Conservation (phyloP, 2,888 invertebrate species). For the Hydriomena furcata region DNA sequence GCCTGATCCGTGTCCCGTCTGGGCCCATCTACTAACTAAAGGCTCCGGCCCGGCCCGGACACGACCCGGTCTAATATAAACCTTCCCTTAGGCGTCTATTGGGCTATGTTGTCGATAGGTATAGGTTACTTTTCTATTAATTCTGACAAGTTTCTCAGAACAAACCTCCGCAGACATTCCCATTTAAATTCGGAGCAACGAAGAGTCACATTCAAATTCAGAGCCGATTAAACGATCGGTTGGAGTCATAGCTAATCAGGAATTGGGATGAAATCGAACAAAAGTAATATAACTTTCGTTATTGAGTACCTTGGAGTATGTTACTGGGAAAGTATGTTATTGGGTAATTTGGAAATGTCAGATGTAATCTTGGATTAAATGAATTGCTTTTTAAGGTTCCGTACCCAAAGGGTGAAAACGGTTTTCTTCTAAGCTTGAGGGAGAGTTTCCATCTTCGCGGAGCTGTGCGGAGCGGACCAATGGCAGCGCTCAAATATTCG, state of each 20-base stretch:
- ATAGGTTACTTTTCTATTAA: neutral
- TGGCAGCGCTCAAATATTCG: too few species aligned
- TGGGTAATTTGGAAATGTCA: neutral
- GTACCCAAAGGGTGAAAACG: too few species aligned
- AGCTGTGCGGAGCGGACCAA: too few species aligned
- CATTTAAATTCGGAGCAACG: slow-evolving; percentile 2
- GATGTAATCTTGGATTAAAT: neutral
- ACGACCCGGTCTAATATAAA: too few species aligned
- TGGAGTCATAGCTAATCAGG: slow-evolving; percentile 50
- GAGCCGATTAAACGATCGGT: slow-evolving; percentile 43
- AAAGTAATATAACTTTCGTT: slow-evolving; percentile 77
- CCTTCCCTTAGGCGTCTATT: neutral
- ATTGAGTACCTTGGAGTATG: slow-evolving; percentile 41
- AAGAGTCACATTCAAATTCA: slow-evolving; percentile 18
- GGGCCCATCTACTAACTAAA: too few species aligned
- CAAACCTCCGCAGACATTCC: slow-evolving; percentile 10
- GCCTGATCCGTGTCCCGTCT: too few species aligned
- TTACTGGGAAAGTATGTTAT: slow-evolving; percentile 8
- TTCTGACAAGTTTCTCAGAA: slow-evolving; percentile 7
- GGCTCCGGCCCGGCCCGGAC: too few species aligned
- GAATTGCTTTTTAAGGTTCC: neutral
- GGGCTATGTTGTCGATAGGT: too few species aligned
- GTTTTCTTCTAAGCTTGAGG: too few species aligned
- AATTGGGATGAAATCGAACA: slow-evolving; percentile 61
- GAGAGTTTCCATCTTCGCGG: too few species aligned